These are phyloP conservation scores for Pocillopora grandis DNA, from an alignment of 92 coral and sea anemone species.

Conservation along the genomic window DNA sequence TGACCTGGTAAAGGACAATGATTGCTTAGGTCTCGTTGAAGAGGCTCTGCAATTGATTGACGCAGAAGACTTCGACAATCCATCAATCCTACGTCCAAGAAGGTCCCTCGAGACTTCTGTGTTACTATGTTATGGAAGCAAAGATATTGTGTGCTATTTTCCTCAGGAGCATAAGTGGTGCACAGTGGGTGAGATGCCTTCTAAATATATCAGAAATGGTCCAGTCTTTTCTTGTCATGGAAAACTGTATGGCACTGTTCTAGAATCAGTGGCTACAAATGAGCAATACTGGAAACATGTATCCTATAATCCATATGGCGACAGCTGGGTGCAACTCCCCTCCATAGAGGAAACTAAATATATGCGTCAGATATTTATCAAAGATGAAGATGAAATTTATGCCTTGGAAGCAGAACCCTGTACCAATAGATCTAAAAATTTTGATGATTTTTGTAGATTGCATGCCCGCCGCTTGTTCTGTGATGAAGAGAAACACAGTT, in stretches of 20 bases:
- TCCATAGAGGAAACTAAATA: neutral
- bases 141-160: conserved; percentile 17
- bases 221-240: neutral
- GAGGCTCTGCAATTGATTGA: neutral
- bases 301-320: neutral
- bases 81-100: neutral
- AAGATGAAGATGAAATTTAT: neutral
- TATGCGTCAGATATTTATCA: neutral
- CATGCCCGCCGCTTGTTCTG: no score
- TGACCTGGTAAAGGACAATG: conserved; percentile 9
- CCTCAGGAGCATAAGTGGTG: conserved; percentile 1
- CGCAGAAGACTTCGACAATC: neutral
- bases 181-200: neutral
- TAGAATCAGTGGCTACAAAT: neutral
- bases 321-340: conserved; percentile 1
- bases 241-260: neutral
- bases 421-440: no score
- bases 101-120: neutral
- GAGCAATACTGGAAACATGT: neutral
- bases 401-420: neutral
- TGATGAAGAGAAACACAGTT: neutral
- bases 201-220: neutral
- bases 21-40: neutral
- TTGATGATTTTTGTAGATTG: no score
- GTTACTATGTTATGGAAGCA: neutral